A percentile compares a stretch with the other conserved stretches of the same genome.
Evolutionary conservation across 2,888 invertebrate species (phyloP).

Genomic region (Trissoscelio sp.): DNA sequence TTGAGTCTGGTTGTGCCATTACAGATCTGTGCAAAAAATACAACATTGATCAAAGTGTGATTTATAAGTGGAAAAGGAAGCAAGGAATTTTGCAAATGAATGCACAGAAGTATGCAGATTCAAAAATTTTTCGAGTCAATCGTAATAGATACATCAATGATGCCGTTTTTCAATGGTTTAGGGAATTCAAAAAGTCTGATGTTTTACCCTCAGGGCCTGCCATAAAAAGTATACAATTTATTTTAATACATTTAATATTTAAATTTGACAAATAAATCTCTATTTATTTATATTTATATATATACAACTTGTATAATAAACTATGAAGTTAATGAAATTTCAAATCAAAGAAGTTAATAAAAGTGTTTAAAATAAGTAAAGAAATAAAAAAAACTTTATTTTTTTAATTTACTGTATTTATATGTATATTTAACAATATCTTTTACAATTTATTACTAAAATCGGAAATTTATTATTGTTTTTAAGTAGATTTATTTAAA

Average conservation of each 20-base stretch:
- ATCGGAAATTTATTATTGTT: no score
- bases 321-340: no score
- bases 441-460: no score
- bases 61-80: constrained; percentile 54
- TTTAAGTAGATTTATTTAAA: no score
- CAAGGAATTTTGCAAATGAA: constrained; percentile 35
- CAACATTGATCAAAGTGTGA: constrained; percentile 40
- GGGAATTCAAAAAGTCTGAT: constrained; percentile 17
- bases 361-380: no score
- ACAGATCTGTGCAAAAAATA: constrained; percentile 35
- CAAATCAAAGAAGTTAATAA: no score
- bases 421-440: no score
- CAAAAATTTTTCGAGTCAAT: constrained; percentile 16
- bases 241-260: no score
- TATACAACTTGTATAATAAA: no score
- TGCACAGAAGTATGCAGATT: constrained; percentile 13
- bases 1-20: constrained; percentile 47
- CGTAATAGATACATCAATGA: constrained; percentile 25
- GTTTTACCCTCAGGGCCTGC: constrained; percentile 10
- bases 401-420: no score
- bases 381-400: no score
- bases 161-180: constrained; percentile 21
- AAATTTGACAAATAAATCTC: background rate
- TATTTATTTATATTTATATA: no score
- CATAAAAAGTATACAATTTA: constrained; percentile 23